Evolutionary conservation across 2,888 invertebrate species (phyloP).

Genomic region (Herminia tarsipennalis): DNA sequence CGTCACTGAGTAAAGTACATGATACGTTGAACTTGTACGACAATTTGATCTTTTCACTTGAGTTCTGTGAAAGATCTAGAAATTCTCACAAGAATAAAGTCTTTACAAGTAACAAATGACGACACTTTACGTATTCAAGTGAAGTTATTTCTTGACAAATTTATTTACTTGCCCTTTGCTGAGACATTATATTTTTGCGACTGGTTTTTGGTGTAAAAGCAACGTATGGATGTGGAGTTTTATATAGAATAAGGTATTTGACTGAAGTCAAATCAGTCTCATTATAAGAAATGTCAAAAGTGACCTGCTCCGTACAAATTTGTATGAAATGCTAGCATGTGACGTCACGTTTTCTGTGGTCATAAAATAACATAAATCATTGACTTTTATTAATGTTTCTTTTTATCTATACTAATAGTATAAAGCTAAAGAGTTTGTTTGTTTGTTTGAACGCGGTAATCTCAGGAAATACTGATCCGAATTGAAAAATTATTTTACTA

Average conservation of each 20-base stretch:
- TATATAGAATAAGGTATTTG: too few species aligned
- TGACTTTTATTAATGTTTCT: too few species aligned
- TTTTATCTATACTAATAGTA: too few species aligned
- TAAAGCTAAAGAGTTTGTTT: too few species aligned
- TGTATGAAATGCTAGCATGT: not conserved
- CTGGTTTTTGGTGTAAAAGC: not conserved
- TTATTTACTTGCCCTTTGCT: not conserved
- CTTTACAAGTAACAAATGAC: constrained; percentile 18
- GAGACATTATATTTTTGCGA: not conserved
- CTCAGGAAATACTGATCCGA: too few species aligned
- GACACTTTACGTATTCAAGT: constrained; percentile 18
- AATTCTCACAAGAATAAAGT: constrained; percentile 19
- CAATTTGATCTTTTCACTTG: constrained; percentile 11
- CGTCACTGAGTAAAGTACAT: constrained; percentile 3
- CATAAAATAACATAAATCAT: too few species aligned
- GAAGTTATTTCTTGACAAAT: constrained; percentile 12
- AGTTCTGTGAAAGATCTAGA: constrained; percentile 8
- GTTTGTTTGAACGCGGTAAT: too few species aligned
- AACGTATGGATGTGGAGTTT: not conserved
- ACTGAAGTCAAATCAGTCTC: too few species aligned
- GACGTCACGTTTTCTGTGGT: too few species aligned
- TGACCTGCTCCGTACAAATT: too few species aligned
- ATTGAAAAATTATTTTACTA: too few species aligned
- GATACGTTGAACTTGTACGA: constrained; percentile 6
- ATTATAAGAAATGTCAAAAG: too few species aligned